Evolutionary conservation across 2,113 vertebrate species (phyloP), one percentile per base, ranked within the genome.

Genomic region (Bagarius yarrelli): DNA sequence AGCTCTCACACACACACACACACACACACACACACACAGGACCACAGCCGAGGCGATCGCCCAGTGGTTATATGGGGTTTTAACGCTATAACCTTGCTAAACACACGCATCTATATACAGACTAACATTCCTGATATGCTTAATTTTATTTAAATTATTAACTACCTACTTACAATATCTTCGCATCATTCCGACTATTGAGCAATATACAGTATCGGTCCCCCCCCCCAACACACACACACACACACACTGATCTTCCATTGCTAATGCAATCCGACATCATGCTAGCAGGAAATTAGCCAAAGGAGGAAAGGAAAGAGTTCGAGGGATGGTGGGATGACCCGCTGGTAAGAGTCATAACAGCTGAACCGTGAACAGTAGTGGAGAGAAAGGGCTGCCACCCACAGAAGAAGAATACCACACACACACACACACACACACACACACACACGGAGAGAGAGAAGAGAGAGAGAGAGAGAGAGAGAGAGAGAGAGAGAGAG

Each of bases 341-440:
- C 72, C 70, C 75, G 78, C 72, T 40, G 78, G 27, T 77, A 66
- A 66, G 56, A 84, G 66, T 71, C 78, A 81, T 81, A 34, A 81
- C 36, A 84, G 21, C 40, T 77, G 64, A 84, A 71, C 83, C 83
- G 25, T 84, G 73, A 81, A 84, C 78, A 77, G 71, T 66, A 73
- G 59, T 74, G 78, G 56, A 60, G 83, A 80, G 76, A 78, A 71
- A 72, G 44, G 32, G 64, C 71, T 75, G 60, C 72, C 82, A 83
- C 78, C 71, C 82, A 83, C 82, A 61, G 78, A 75, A 82, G 76
- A 69, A 57, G 73, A 57, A 57, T 36, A 50, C 25, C 40, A 70
- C 74, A 40, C 63, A 50, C 40, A 30, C 61, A 52, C 50, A 12
- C 59, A 44, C 15, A 44, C 59, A 32, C 71, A 30, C 56, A 81